phyloP scores from a whole-genome alignment of 2,888 invertebrate species.

The Brenthis ino region DNA sequence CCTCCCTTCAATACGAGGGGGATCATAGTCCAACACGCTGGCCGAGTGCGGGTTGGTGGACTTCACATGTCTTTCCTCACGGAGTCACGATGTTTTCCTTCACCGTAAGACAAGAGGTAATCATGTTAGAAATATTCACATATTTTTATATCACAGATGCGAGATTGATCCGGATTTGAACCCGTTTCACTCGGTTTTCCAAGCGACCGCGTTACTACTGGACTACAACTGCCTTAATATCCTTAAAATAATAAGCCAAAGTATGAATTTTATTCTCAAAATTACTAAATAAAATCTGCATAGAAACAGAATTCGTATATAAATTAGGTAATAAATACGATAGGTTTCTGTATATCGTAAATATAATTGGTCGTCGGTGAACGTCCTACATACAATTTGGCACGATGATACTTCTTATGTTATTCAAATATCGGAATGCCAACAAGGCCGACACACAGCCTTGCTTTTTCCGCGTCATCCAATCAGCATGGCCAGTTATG shows the following conservation, averaged over 20 bases:
- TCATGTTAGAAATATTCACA: too few species aligned
- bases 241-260: not conserved
- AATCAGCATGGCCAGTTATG: slow-evolving; percentile 71
- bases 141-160: too few species aligned
- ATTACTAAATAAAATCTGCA: not conserved
- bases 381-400: slow-evolving; percentile 27
- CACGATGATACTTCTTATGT: slow-evolving; percentile 32
- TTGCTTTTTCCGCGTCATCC: slow-evolving; percentile 78
- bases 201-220: too few species aligned
- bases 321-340: slow-evolving; percentile 18
- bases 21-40: too few species aligned
- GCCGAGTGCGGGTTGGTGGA: too few species aligned
- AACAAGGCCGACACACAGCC: slow-evolving; percentile 76
- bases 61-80: too few species aligned
- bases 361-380: slow-evolving; percentile 25
- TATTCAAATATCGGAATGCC: slow-evolving; percentile 61
- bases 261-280: slow-evolving; percentile 1
- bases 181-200: too few species aligned
- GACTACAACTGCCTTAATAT: not conserved
- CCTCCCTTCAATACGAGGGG: too few species aligned
- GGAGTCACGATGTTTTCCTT: too few species aligned
- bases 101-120: too few species aligned
- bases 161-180: too few species aligned
- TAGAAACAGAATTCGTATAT: slow-evolving; percentile 11
- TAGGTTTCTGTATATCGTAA: slow-evolving; percentile 24